Evolutionary conservation across 2,888 invertebrate species (phyloP), one percentile per base, ranked within the genome.

Genomic region (Diaphora mendica): DNA sequence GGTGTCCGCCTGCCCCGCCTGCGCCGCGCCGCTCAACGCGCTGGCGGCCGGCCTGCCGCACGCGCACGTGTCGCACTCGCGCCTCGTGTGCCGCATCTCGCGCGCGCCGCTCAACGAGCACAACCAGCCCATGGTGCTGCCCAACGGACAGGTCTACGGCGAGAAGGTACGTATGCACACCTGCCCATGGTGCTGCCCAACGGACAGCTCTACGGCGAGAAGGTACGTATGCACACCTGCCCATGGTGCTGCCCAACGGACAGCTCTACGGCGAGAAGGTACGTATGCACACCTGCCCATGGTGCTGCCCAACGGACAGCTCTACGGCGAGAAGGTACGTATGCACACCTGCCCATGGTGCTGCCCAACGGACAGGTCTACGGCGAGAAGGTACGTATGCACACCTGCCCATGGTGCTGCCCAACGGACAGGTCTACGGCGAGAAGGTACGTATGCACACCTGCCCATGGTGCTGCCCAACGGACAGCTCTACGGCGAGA

Each of bases 381-480:
- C 90, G 99, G 99, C 17, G 98, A 99, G 94, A 97, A 98, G 96
- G 98, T 98, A 35, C 33, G 20, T 9, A 9, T 13, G n/a, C n/a
- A n/a, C n/a, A 99, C 96, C 99, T 98, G 85, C 99, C 99, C 20
- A 98, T 99, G 98, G 99, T 99, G 97, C 96, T 99, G 94, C 99
- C 99, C 78, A 99, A 99, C 95, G 99, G 99, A 74, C 98, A 99
- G 94, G 99, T 99, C 76, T 99, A 99, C 90, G 99, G 99, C 17
- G 98, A 99, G 94, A 97, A 98, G 96, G 98, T 98, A 39, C n/a
- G n/a, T n/a, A n/a, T n/a, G n/a, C n/a, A 33, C 33, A 99, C 96
- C 99, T 98, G 85, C 99, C 99, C 20, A 98, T 99, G 98, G 99
- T 99, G 97, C 96, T 99, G 94, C 99, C 99, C 78, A 99, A 99